phyloP scores from a whole-genome alignment of 1,140 invertebrate genomes.

The Eulimnadia texana region DNA sequence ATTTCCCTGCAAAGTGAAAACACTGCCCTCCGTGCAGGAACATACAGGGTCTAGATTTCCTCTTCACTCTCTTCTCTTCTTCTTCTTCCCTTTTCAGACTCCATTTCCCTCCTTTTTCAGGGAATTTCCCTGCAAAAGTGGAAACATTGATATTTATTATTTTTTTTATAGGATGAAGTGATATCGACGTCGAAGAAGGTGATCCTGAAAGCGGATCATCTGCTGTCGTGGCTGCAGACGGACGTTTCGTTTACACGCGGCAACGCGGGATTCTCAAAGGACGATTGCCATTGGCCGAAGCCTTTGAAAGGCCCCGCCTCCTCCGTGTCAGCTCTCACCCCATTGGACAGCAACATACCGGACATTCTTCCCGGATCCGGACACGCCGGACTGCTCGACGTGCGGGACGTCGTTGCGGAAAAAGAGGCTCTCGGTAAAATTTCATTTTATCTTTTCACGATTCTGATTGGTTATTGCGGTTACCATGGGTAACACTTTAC shows the following conservation, averaged over 20 bases:
- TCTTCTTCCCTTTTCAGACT: too few relatives aligned
- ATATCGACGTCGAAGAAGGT: conserved; percentile 77
- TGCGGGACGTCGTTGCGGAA: conserved; percentile 52
- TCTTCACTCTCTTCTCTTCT: too few relatives aligned
- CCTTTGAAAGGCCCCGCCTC: neutral
- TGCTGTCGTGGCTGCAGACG: conserved; percentile 60
- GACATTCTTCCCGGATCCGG: conserved; percentile 19
- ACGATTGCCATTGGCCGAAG: neutral
- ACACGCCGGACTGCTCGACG: conserved; percentile 46
- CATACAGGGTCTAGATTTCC: too few relatives aligned
- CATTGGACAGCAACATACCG: neutral
- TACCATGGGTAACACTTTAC: too few relatives aligned
- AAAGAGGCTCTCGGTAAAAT: conserved; percentile 25
- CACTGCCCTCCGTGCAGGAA: too few relatives aligned
- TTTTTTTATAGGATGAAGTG: conserved; percentile 83
- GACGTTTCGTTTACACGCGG: conserved; percentile 58
- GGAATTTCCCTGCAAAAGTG: too few relatives aligned
- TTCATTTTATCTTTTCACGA: conserved; percentile 5
- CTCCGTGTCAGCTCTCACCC: conserved; percentile 12
- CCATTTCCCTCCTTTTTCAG: too few relatives aligned
- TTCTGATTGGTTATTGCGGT: too few relatives aligned
- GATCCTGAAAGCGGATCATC: conserved; percentile 62
- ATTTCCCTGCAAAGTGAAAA: too few relatives aligned
- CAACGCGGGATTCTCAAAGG: conserved; percentile 23
- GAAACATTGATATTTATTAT: too few relatives aligned